Percentiles rank a stretch among this genome's conserved stretches.
These are phyloP conservation scores for Drosophila cardini DNA, from an alignment of 1,140 invertebrate genomes.

Conservation along the genomic window DNA sequence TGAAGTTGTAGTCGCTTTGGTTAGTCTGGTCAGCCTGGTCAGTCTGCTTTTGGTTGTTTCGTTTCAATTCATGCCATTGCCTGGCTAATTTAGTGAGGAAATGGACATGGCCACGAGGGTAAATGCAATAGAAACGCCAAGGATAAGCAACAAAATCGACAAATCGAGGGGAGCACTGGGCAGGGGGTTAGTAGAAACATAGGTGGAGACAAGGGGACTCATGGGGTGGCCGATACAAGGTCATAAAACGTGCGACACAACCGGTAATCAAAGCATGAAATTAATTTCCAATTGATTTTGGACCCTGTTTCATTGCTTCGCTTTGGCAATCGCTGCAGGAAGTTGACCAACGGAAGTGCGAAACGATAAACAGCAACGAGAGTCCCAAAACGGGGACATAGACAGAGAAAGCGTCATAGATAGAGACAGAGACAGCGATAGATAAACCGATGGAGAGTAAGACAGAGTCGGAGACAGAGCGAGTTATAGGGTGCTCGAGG, in stretches of 20 bases:
- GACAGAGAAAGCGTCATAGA: constrained; percentile 11
- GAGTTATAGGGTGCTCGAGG: constrained; percentile 22
- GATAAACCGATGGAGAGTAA: constrained; percentile 21
- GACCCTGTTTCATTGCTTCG: constrained; percentile 59
- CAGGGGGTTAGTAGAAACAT: constrained; percentile 19
- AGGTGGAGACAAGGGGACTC: constrained; percentile 55
- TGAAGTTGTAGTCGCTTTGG: neutral
- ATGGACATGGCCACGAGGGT: constrained; percentile 53
- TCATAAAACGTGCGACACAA: constrained; percentile 82
- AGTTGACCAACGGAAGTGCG: constrained; percentile 82
- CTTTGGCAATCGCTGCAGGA: constrained; percentile 72
- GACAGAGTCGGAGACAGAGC: constrained; percentile 7
- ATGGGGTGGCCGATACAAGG: constrained; percentile 78
- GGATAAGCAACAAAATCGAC: constrained; percentile 6
- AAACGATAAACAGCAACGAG: constrained; percentile 77
- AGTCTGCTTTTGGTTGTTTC: constrained; percentile 42
- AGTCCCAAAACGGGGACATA: constrained; percentile 26
- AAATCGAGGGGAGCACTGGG: neutral
- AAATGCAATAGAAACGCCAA: constrained; percentile 14
- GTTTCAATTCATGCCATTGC: constrained; percentile 80
- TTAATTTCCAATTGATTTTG: constrained; percentile 83
- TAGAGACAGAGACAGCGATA: constrained; percentile 60
- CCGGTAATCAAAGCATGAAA: constrained; percentile 83
- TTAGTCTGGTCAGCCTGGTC: constrained; percentile 9
- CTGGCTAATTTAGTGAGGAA: constrained; percentile 82